Base-by-base conservation (phyloP, 2,797 vertebrate species). In the Garrulus glandarius region DNA sequence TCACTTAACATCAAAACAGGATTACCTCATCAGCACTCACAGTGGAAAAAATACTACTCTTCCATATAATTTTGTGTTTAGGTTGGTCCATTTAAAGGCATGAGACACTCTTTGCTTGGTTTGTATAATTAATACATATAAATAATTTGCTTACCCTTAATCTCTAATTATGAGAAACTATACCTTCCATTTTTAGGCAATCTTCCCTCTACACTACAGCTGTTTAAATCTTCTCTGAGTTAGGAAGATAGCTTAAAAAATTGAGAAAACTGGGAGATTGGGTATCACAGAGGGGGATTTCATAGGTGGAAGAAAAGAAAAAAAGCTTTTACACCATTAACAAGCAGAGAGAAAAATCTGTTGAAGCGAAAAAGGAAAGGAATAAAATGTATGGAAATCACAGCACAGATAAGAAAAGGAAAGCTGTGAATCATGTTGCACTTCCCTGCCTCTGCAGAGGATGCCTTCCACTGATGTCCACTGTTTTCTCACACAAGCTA, bases 1-100 rank as follows among this genome's bases (percentile, higher is more conserved):
- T 77, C 50, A 19, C 30, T 95, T 90, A 84, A 84, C 80, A 96
- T 94, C 53, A 94, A 91, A 91, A 64, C 41, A 91, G 18, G 72
- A 92, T 84, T 93, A 91, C 46, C 43, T 90, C 81, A 93, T 87
- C 63, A 59, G 32, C 57, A 47, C 26, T 90, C 69, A 82, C 32
- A 57, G 36, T 61, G 43, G 53, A 70, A 87, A 90, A 78, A 94
- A 37, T 24, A 59, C 34, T n/a, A 71, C 16, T 75, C 67, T 93
- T 92, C 59, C 27, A 4, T 67, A 34, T n/a, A 87, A 82, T 81
- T 82, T 79, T 94, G 44, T 89, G 63, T 77, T 89, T 96, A 71
- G 39, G 52, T 78, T 57, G 15, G 74, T 71, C 70, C 43, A 86
- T 55, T 87, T 89, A 76, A 87, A 95, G 30, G 36, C 34, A 89